Evolutionary conservation across 1,140 invertebrate genomes (phyloP).

Genomic region (Hetaerina americana): DNA sequence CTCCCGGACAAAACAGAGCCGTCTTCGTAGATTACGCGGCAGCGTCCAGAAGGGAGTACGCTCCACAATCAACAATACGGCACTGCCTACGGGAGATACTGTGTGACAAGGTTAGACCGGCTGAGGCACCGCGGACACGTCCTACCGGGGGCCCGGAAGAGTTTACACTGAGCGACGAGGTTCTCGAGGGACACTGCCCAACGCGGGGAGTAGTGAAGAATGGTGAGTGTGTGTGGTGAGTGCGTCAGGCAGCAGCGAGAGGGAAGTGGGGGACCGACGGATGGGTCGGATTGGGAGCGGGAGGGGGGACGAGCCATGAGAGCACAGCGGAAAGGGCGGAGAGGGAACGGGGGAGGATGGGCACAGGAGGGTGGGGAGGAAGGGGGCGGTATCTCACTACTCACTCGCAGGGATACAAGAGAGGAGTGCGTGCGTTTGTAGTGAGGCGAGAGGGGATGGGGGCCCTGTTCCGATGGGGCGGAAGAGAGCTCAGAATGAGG

Average conservation of each 20-base stretch:
- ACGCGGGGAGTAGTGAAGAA: neutral
- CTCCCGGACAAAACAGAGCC: no score
- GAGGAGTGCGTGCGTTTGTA: neutral
- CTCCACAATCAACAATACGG: no score
- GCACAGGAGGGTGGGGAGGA: neutral
- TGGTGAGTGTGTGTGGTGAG: neutral
- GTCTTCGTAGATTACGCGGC: no score
- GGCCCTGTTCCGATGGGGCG: neutral
- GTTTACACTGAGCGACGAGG: neutral
- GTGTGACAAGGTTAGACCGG: no score
- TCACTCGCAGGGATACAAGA: no score
- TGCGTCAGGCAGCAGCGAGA: no score
- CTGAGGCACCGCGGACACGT: no score
- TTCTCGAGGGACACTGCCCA: neutral
- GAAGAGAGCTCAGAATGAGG: neutral
- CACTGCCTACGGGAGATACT: no score
- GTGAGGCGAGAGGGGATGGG: neutral
- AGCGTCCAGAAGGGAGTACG: no score
- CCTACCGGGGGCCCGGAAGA: neutral
- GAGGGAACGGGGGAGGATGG: no score
- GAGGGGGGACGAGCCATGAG: neutral
- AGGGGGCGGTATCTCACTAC: neutral
- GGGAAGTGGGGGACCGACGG: neutral
- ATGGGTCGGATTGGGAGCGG: no score
- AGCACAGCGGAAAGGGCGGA: neutral